Evolutionary conservation across 2,113 vertebrate species (phyloP), one percentile per base, ranked within the genome.

Genomic region (Pelecanus crispus): DNA sequence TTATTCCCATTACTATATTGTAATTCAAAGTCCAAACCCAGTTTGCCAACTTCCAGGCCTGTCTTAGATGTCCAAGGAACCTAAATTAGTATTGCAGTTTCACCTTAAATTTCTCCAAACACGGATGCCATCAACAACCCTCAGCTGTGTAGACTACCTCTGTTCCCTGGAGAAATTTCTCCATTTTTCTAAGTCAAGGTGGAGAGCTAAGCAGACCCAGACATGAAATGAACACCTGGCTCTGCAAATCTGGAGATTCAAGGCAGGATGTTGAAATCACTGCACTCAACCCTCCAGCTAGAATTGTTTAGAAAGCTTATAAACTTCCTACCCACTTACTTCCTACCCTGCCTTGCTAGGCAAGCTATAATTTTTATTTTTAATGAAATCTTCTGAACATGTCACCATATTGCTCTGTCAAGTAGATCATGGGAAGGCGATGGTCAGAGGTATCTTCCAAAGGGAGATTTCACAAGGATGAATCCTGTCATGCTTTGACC

Each of bases 331-430:
- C 65, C 52, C 55, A 88, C 95, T 90, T 77, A 86, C 77, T 94
- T 95, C 93, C 94, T 96, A 92, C 44, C 40, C 44, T 72, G 19
- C 56, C 91, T 91, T 72, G 70, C 52, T 53, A 68, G 58, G 56
- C 56, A 85, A 79, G 56, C 83, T 95, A 3, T 91, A 86, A 89
- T 94, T 95, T 92, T 93, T 91, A 88, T 52, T 92, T 91, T 86
- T 86, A 79, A 91, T 89, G 52, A 87, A 91, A 70, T 82, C 66
- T 85, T 53, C 70, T 72, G 81, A 67, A 86, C 18, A 25, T 22
- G 42, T 94, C 42, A 82, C 71, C 38, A 31, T 50, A 65, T 66
- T 90, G n/a, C 66, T 87, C 77, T 53, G 24, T 82, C 58, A 82
- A 65, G 42, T 16, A 52, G 34, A 65, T 66, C 44, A 53, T 11